Evolutionary conservation across 2,797 vertebrate species (phyloP).

Genomic region (Okamejei kenojei): DNA sequence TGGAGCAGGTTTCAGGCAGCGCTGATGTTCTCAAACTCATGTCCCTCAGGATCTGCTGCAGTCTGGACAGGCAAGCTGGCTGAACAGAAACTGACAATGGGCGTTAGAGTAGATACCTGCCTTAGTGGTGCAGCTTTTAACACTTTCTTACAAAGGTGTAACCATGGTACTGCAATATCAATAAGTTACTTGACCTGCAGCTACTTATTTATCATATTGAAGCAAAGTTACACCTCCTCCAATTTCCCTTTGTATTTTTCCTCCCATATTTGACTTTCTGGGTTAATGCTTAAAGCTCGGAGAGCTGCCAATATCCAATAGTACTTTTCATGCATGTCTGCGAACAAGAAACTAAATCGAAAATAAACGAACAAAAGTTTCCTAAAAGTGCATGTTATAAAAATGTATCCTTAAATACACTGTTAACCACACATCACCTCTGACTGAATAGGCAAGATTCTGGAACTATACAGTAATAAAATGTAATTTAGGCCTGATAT

Average conservation of each 20-base stretch:
- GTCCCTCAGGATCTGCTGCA: constrained; percentile 58
- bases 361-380: background rate
- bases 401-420: background rate
- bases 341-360: background rate
- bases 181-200: background rate
- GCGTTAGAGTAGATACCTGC: background rate
- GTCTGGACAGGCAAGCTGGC: constrained; percentile 54
- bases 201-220: background rate
- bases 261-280: background rate
- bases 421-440: background rate
- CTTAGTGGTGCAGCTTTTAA: background rate
- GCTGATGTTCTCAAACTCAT: constrained; percentile 49
- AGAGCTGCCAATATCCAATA: background rate
- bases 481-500: background rate
- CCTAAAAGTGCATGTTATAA: background rate
- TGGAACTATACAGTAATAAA: background rate
- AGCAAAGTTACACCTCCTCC: background rate
- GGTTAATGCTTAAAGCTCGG: background rate
- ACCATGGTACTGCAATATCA: background rate
- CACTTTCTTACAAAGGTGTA: background rate
- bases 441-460: background rate
- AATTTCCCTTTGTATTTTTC: background rate
- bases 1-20: constrained; percentile 53
- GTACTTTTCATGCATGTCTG: background rate
- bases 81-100: background rate